Evolutionary conservation across 1,140 invertebrate genomes (phyloP), one percentile per base, ranked within the genome.

Genomic region (Hydropsyche tenuis): DNA sequence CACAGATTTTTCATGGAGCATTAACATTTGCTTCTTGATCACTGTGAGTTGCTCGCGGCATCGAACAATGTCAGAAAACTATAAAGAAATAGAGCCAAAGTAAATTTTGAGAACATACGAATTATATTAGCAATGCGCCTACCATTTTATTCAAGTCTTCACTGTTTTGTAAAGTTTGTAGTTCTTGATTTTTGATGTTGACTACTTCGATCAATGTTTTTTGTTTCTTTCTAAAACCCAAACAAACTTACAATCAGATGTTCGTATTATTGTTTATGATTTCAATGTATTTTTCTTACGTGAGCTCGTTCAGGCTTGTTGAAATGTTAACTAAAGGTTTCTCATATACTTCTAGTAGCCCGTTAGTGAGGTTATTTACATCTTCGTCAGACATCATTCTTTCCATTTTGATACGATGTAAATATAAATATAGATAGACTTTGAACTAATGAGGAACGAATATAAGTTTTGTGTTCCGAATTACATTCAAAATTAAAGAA

Each of bases 1-100:
- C 20, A 43, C 64, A 27, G 76, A 75, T 64, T 62, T 73, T 25
- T 77, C 76, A 18, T 77, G 76, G 14, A 77, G n/a, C 7, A 65
- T 56, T 4, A 65, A 62, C 76, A 77, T 77, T 56, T 77, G 76
- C 43, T 73, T 77, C 42, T 75, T 77, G 25, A 77, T 77, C 22
- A 53, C 16, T 2, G 46, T 69, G 16, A 77, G 42, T n/a, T 73
- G 56, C 25, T 77, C 73, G 11, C 66, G 43, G 46, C 76, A 77
- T 7, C 62, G 53, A 14, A 20, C n/a, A 1, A 77, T 69, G 62
- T 77, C 73, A 12, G 66, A 45, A 75, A 77, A 77, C 76, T 77
- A 60, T 14, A 60, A 51, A 18, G 62, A 45, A 72, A 20, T 7
- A 72, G 43, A 45, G 22, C 25, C 3, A 7, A 18, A 4, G 11